Evolutionary conservation across 2,888 invertebrate species (phyloP).

Genomic region (Cremastinae sp.): DNA sequence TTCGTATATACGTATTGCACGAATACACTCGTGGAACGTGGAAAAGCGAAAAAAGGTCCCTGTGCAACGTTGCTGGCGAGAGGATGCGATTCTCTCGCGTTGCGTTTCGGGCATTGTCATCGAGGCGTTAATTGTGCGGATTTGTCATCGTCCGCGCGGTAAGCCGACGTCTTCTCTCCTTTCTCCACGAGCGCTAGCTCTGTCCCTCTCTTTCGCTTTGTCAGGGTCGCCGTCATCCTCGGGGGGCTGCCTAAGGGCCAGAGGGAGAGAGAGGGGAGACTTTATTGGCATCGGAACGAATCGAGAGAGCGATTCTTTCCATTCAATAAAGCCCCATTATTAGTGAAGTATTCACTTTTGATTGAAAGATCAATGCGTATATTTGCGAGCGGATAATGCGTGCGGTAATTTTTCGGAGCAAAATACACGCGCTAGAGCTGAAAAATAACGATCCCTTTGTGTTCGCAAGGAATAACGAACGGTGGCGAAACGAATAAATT

Average conservation of each 20-base stretch:
- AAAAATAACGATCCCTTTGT: neutral
- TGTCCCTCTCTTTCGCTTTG: constrained; percentile 44
- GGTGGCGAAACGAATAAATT: neutral
- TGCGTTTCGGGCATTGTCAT: constrained; percentile 64
- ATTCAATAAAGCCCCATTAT: constrained; percentile 27
- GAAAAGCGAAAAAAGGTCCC: constrained; percentile 55
- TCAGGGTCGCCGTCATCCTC: constrained; percentile 24
- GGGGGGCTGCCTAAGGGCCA: constrained; percentile 19
- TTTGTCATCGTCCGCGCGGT: constrained; percentile 71
- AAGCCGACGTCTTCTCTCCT: constrained; percentile 58
- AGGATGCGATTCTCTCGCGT: constrained; percentile 55
- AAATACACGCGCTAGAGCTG: neutral
- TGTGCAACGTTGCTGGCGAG: constrained; percentile 50
- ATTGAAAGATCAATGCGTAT: constrained; percentile 37
- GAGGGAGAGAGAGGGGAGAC: constrained; percentile 14
- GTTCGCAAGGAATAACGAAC: neutral
- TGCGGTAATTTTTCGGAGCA: neutral
- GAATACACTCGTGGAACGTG: constrained; percentile 38
- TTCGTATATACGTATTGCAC: constrained; percentile 27
- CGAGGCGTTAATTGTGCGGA: constrained; percentile 73
- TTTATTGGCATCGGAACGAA: constrained; percentile 49
- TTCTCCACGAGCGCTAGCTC: constrained; percentile 27
- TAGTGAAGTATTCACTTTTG: constrained; percentile 38
- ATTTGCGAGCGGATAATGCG: constrained; percentile 10
- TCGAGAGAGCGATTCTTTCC: constrained; percentile 41